Percentiles rank a stretch among this genome's conserved stretches.
These are phyloP conservation scores for Geotrypetes seraphini DNA, from an alignment of 2,797 vertebrate genomes.

Conservation along the genomic window DNA sequence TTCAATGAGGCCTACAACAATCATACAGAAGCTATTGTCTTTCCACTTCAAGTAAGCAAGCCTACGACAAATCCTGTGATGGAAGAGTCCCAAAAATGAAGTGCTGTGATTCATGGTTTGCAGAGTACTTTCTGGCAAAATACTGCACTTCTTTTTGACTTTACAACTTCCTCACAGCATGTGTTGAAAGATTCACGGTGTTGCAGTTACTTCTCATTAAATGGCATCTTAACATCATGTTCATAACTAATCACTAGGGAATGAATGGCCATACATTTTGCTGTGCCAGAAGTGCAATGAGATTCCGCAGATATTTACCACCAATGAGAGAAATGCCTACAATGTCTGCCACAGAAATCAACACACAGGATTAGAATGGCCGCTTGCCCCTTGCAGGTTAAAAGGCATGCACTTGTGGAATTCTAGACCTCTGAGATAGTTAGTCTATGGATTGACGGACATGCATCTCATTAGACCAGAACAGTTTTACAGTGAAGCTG, in stretches of 20 bases:
- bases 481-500: not conserved
- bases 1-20: no score
- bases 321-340: slow-evolving; percentile 56
- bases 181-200: not conserved
- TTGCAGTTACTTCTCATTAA: slow-evolving; percentile 5
- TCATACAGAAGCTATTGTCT: no score
- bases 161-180: slow-evolving; percentile 7
- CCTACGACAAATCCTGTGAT: slow-evolving; percentile 18
- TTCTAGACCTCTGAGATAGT: slow-evolving; percentile 36
- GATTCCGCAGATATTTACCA: slow-evolving; percentile 62
- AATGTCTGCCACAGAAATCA: slow-evolving; percentile 36
- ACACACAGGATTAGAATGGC: slow-evolving; percentile 24
- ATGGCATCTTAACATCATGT: slow-evolving; percentile 6
- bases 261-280: slow-evolving; percentile 27
- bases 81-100: no score
- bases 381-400: slow-evolving; percentile 26
- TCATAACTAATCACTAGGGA: no score
- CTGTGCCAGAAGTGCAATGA: slow-evolving; percentile 43
- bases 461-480: not conserved
- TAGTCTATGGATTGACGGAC: slow-evolving; percentile 32
- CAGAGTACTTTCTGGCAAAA: slow-evolving; percentile 1
- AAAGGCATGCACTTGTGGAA: slow-evolving; percentile 40
- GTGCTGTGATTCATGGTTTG: slow-evolving; percentile 12
- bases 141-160: not conserved
- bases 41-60: not conserved